A percentile compares a stretch with the other conserved stretches of the same genome.
Conservation (phyloP, 2,888 invertebrate genomes). For the Esperia sulphurella region DNA sequence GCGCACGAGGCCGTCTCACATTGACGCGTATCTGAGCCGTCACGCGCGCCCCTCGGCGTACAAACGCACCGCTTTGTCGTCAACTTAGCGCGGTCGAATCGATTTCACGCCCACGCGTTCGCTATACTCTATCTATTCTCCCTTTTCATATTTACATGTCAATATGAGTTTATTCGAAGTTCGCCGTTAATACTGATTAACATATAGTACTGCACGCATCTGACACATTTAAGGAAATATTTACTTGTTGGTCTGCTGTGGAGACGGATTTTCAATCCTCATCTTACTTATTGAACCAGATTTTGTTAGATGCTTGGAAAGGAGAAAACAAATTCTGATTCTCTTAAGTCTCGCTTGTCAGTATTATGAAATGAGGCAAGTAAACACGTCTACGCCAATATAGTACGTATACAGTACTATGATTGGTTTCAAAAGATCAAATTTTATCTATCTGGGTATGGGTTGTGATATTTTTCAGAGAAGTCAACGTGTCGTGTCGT, state of each 20-base stretch:
- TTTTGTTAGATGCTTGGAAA: too few species aligned
- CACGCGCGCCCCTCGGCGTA: constrained; percentile 47
- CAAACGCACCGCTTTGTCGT: constrained; percentile 46
- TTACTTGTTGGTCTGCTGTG: background rate
- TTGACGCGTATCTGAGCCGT: constrained; percentile 46
- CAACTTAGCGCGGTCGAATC: constrained; percentile 50
- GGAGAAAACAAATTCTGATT: too few species aligned
- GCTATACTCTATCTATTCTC: constrained; percentile 48
- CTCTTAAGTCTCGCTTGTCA: too few species aligned
- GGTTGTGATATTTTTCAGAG: background rate
- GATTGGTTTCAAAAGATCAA: too few species aligned
- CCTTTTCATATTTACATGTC: constrained; percentile 54
- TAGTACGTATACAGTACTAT: background rate
- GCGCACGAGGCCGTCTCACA: constrained; percentile 50
- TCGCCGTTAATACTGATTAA: background rate
- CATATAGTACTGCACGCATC: too few species aligned
- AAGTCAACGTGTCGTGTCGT: background rate
- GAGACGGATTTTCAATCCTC: too few species aligned
- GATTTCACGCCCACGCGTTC: constrained; percentile 58
- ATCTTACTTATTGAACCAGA: too few species aligned
- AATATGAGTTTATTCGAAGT: constrained; percentile 20
- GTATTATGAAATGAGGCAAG: background rate
- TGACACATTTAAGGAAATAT: background rate
- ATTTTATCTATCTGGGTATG: background rate
- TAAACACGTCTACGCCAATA: background rate